Base-by-base conservation (phyloP, 1,140 invertebrate species). In the Leptoteleia sp. region DNA sequence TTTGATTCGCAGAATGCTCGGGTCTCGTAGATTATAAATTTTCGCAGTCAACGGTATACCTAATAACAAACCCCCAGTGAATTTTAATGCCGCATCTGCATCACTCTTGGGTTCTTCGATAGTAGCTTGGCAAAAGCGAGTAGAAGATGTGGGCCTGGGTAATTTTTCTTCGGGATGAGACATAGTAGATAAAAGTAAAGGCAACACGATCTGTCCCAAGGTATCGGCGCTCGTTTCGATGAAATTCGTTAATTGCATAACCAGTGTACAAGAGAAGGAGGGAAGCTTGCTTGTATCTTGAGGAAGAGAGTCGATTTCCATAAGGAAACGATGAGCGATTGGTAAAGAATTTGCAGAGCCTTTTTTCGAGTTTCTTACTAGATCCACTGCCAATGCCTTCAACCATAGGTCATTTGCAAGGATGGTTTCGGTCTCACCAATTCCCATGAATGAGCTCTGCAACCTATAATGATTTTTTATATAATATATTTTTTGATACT, bases 1-100 rank as follows among this genome's bases (percentile, higher is more conserved):
- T 88, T 95, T 94, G 17, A 98, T 92, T 59, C 96, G 90, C 45
- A 98, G 89, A 62, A 93, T 91, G 59, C 89, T 89, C 1, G 95
- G 89, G 86, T 96, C 93, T 13, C 92, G 91, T 40, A 98, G 90
- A 89, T 97, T 94, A 38, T 93, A 91, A 64, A 99, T 92, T 85
- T 96, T 95, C 0, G 95, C 96, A 82, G 97, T 95, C 29, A 98
- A 90, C 6, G 93, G 93, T 17, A 98, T 93, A 12, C 94, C 95
- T 25, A 97, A 92, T 16, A 98, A 93, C 0, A 99, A 91, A 0
- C 97, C 97, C 0, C 97, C 96, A 12, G 96, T 97, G 83, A 98
- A 98, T 86, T 98, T 97, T n/a, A 97, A 87, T 4, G 96, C 93
- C 50, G 92, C 94, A 85, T 99, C 97, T 11, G 93, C 92, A 80